Evolutionary conservation across 2,888 invertebrate species (phyloP), one percentile per base, ranked within the genome.

Genomic region (Drosophila cyrtoloma): DNA sequence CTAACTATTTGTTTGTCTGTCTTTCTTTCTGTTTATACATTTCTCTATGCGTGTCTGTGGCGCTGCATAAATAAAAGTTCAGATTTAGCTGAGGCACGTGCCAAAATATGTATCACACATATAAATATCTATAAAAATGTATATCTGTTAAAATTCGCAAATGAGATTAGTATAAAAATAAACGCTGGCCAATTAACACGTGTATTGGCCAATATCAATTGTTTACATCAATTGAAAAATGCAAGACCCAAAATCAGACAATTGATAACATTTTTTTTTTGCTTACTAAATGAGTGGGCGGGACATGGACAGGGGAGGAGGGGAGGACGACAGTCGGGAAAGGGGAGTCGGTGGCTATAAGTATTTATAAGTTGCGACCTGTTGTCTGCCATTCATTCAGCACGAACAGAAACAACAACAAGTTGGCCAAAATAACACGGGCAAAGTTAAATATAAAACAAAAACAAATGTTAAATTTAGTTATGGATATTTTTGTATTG

Each of bases 401-500:
- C 69, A 64, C 22, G 42, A 67, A 37, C 47, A 44, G 60, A 22
- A 35, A 51, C 65, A 71, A 73, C 80, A 81, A 81, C 81, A 84
- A 81, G 81, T 82, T 82, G 81, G 81, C 81, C 84, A 82, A 80
- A 80, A 80, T 75, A 80, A 82, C 73, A 82, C 79, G 56, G 65
- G 52, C 75, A 71, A 79, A 83, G 89, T 90, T 86, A 86, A 90
- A 89, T 78, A 84, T 89, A 90, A 89, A 90, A 79, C 86, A 72
- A 81, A 84, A 90, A 90, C 89, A 87, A 84, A 78, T 86, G 84
- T 90, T 86, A 90, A 90, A 77, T 89, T 89, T 86, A 86, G 90
- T 86, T 86, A 84, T 83, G 74, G 79, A 77, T 81, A 84, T 83
- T 83, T 89, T 78, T 77, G 81, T 78, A 71, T 77, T 56, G 77